These are phyloP conservation scores for Cosmorhoe ocellata DNA, from an alignment of 2,888 invertebrate species.

Conservation along the genomic window DNA sequence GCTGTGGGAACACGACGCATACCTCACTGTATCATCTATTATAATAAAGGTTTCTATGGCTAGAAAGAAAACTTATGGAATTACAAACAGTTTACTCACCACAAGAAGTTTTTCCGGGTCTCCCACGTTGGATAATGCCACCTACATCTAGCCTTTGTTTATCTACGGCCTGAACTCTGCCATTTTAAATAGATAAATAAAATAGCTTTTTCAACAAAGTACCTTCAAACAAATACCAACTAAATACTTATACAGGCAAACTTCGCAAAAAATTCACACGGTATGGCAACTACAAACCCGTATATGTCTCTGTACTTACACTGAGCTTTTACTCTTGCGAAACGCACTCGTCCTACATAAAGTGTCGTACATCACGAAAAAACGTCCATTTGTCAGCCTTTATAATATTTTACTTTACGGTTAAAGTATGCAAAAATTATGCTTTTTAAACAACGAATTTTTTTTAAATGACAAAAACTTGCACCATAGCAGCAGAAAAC, in stretches of 20 bases:
- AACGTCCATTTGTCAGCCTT: slow-evolving; percentile 23
- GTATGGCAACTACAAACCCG: slow-evolving; percentile 12
- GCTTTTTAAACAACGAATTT: too few species aligned
- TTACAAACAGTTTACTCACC: slow-evolving; percentile 17
- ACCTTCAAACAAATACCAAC: too few species aligned
- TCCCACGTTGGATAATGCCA: slow-evolving; percentile 26
- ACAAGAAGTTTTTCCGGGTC: slow-evolving; percentile 30
- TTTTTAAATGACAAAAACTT: too few species aligned
- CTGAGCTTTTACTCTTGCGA: slow-evolving; percentile 51
- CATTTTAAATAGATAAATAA: too few species aligned
- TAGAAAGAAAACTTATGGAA: not conserved
- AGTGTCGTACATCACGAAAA: slow-evolving; percentile 27
- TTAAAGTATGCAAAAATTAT: not conserved
- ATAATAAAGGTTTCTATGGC: not conserved
- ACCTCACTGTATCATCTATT: not conserved
- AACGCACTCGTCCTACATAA: slow-evolving; percentile 51
- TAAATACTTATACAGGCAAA: too few species aligned
- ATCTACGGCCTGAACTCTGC: not conserved
- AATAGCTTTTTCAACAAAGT: too few species aligned
- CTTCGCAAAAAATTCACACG: slow-evolving; percentile 19
- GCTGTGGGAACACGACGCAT: not conserved
- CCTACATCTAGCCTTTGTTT: slow-evolving; percentile 18
- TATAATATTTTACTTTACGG: slow-evolving; percentile 2
- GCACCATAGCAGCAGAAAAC: too few species aligned
- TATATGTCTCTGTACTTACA: slow-evolving; percentile 33